These are phyloP conservation scores for Nannospalax galili DNA, from an alignment of 2,113 vertebrate species.

Conservation along the genomic window DNA sequence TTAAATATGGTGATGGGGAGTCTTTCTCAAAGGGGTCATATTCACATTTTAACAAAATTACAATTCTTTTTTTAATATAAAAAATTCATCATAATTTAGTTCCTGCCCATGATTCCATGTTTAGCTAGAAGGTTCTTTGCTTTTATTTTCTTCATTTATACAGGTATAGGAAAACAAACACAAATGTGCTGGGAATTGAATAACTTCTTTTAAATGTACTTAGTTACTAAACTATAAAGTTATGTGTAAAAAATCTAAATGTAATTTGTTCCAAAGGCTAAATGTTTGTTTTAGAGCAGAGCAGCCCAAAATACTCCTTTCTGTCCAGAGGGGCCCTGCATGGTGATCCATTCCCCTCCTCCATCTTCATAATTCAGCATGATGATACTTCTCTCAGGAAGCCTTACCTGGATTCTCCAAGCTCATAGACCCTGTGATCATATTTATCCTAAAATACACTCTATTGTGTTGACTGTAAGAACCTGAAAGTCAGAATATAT, in stretches of 20 bases:
- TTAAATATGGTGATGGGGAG: not conserved
- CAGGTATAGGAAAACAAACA: not conserved
- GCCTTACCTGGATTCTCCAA: not conserved
- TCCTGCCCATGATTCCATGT: not conserved
- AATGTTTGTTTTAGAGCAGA: not conserved
- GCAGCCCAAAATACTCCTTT: not conserved
- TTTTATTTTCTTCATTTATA: not conserved
- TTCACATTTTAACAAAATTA: not conserved
- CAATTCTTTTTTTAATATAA: fast-evolving
- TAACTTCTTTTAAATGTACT: not conserved
- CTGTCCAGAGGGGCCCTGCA: not conserved
- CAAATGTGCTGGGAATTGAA: not conserved
- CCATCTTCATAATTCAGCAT: not conserved
- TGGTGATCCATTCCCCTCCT: not conserved
- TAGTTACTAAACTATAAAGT: not conserved
- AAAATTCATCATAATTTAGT: not conserved
- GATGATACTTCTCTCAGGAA: not conserved
- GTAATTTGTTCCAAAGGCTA: not conserved
- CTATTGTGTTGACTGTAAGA: constrained; percentile 58
- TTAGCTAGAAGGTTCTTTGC: not conserved
- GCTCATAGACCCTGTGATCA: not conserved
- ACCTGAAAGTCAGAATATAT: constrained; percentile 82
- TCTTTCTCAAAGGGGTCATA: not conserved
- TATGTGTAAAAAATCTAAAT: not conserved
- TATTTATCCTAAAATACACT: not conserved